Conservation (phyloP, 92 coral and sea anemone genomes). For the Galaxea fascicularis region DNA sequence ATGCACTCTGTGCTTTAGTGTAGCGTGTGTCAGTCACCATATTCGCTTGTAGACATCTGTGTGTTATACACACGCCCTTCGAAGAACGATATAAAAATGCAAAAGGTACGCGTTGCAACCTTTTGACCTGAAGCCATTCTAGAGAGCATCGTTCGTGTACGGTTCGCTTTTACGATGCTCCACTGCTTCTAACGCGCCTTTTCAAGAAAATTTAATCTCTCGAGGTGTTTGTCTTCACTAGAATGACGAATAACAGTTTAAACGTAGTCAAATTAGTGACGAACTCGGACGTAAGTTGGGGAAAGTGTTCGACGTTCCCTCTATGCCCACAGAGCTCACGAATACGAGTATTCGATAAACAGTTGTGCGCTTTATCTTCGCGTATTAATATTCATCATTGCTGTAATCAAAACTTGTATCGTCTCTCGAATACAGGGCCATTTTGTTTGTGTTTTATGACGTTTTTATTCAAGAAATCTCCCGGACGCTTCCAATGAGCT, state of each 20-base stretch:
- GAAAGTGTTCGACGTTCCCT: not conserved
- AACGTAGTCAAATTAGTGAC: not conserved
- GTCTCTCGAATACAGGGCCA: constrained; percentile 20
- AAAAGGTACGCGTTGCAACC: constrained; percentile 30
- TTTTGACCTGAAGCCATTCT: constrained; percentile 22
- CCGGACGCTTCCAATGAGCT: not conserved
- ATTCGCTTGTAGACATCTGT: not conserved
- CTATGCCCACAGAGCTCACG: not conserved
- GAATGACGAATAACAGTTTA: not conserved
- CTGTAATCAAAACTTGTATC: not conserved
- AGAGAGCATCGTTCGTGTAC: not conserved
- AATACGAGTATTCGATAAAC: constrained; percentile 19
- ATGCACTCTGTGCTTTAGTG: not conserved
- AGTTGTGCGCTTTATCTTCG: not conserved
- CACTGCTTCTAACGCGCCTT: not conserved
- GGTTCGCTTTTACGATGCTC: constrained; percentile 11
- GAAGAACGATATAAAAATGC: not conserved
- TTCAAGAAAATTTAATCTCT: not conserved
- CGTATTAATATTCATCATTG: constrained; percentile 38
- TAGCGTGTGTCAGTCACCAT: not conserved
- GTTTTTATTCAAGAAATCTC: constrained; percentile 15
- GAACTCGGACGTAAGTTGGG: not conserved
- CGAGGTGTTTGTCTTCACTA: not conserved
- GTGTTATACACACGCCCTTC: not conserved
- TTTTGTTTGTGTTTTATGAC: constrained; percentile 34